Conservation (phyloP, 2,113 vertebrate genomes). For the Istiophorus platypterus region DNA sequence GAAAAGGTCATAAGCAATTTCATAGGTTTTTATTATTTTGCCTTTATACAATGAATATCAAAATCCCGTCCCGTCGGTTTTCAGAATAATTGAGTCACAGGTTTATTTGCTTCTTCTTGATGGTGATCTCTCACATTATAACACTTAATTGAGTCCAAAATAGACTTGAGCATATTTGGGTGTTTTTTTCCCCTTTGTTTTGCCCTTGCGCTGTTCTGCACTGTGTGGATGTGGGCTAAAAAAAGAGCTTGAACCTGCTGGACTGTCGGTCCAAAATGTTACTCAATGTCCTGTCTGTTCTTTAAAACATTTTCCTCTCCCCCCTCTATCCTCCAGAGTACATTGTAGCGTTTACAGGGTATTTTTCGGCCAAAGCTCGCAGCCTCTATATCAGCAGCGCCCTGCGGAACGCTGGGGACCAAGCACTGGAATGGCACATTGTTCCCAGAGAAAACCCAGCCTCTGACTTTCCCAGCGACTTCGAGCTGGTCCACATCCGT, state of each 20-base stretch:
- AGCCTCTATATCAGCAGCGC: conserved; percentile 96
- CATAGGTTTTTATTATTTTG: not conserved
- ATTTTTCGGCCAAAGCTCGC: conserved; percentile 94
- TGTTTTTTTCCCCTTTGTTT: not conserved
- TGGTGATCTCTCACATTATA: not conserved
- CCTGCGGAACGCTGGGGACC: conserved; percentile 85
- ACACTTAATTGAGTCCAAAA: not conserved
- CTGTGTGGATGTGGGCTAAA: not conserved
- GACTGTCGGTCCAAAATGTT: not conserved
- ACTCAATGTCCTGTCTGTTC: not conserved
- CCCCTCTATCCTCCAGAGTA: conserved; percentile 87
- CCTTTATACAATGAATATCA: not conserved
- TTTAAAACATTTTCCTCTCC: not conserved
- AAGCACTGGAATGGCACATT: conserved; percentile 93
- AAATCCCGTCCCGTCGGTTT: not conserved
- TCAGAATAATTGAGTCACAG: not conserved
- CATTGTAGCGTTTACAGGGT: conserved; percentile 94
- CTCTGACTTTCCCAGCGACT: conserved; percentile 97
- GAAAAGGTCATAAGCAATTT: not conserved
- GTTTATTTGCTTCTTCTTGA: not conserved
- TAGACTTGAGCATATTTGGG: too few relatives aligned
- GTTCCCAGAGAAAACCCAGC: conserved; percentile 95
- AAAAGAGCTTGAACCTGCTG: not conserved
- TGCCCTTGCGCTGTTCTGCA: not conserved
- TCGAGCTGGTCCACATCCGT: conserved; percentile 95